These are phyloP conservation scores for Stenotaenia linearis DNA, from an alignment of 2,888 invertebrate genomes.

Conservation along the genomic window DNA sequence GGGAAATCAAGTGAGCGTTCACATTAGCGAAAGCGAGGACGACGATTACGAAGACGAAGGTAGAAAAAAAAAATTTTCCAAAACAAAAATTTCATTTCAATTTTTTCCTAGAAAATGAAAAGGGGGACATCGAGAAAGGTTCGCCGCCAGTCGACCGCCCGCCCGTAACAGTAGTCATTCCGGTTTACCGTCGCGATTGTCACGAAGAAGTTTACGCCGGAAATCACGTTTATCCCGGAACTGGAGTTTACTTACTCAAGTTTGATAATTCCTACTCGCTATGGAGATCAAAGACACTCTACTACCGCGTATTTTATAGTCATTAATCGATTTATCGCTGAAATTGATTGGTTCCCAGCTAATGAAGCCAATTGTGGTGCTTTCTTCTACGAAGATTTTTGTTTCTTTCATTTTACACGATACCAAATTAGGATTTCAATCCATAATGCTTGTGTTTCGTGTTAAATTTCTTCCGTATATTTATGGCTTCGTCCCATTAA, in stretches of 20 bases:
- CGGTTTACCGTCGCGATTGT: constrained; percentile 92
- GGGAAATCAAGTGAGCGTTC: constrained; percentile 79
- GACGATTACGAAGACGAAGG: constrained; percentile 61
- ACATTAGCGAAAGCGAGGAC: constrained; percentile 91
- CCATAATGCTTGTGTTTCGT: background rate
- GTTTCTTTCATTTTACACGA: background rate
- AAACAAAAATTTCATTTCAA: background rate
- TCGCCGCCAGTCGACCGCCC: constrained; percentile 50
- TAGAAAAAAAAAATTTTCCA: background rate
- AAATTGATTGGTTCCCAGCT: background rate
- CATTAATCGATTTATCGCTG: constrained; percentile 49
- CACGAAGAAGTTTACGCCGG: constrained; percentile 97
- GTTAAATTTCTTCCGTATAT: background rate
- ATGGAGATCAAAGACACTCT: constrained; percentile 98
- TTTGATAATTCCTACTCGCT: constrained; percentile 99
- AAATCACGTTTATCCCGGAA: constrained; percentile 91
- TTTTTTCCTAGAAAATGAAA: constrained; percentile 32
- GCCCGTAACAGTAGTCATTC: constrained; percentile 76
- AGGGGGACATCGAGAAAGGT: constrained; percentile 62
- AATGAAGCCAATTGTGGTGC: background rate
- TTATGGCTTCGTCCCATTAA: background rate
- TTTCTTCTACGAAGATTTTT: background rate
- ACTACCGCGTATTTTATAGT: constrained; percentile 97
- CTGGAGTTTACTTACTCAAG: constrained; percentile 94
- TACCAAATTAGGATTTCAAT: background rate